Base-by-base conservation (phyloP, 2,888 invertebrate species). In the Pilophorus perplexus region DNA sequence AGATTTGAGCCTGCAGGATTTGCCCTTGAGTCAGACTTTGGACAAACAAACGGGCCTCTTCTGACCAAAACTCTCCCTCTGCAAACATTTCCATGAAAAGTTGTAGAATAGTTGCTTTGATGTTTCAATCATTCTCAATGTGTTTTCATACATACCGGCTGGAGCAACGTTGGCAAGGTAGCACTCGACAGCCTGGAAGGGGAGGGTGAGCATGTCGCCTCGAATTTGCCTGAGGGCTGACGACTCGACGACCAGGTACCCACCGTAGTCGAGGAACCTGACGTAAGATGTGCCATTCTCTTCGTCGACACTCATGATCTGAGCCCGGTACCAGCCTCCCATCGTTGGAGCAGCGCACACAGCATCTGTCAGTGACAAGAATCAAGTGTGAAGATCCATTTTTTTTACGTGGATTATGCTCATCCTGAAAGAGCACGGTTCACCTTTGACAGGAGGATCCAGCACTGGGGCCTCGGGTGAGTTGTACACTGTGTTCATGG, bases 171-270 rank as follows among this genome's bases (percentile, higher is more conserved):
- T 88, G n/a, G 93, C 93, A 75, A 99, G 81, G 76, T 88, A 85
- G 76, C 96, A 93, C 81, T 99, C 98, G 54, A 92, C 89, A 67
- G 97, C 93, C 84, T 98, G 97, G 85, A 98, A 98, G 62, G 98
- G 98, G 77, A 97, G 82, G 67, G 87, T 82, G 84, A 96, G 88
- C 78, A 94, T 96, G 79, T 98, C 96, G 64, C 87, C 87, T 74
- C 94, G 85, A 73, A 99, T 95, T 80, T 97, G 95, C 76, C 92
- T 86, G 75, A 98, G 84, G 72, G 85, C 83, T 65, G 84, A 81
- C 72, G 88, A 87, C 73, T 86, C 85, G 64, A 95, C 83, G 67
- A 84, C 84, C 74, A 87, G 85, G 78, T 90, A 98, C 57, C 98
- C 98, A 54, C 99, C 99, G 74, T 93, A 93, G 80, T 99, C 99